These are phyloP conservation scores for Lontra canadensis DNA, from an alignment of 2,113 vertebrate genomes.

Conservation along the genomic window DNA sequence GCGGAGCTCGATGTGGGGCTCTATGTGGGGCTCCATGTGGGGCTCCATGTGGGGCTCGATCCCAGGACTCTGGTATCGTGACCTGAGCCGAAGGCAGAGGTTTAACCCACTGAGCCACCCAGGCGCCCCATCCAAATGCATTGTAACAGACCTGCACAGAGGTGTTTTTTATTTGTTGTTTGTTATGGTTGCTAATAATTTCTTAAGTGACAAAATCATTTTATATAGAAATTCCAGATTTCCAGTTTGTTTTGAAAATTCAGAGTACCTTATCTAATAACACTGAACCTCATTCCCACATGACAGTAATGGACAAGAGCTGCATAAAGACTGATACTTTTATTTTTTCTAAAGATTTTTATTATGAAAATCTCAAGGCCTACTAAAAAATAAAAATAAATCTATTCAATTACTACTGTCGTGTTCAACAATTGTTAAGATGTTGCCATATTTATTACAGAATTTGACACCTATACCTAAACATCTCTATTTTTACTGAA, in stretches of 20 bases:
- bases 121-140: background rate
- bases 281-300: background rate
- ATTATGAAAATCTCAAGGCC: background rate
- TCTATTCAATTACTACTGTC: background rate
- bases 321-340: background rate
- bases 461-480: background rate
- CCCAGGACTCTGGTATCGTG: too few species aligned
- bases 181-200: background rate
- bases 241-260: background rate
- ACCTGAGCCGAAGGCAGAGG: too few species aligned
- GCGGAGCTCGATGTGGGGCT: too few species aligned
- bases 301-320: background rate
- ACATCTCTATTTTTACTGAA: slow-evolving; percentile 25
- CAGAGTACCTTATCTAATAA: background rate
- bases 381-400: background rate
- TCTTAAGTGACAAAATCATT: background rate
- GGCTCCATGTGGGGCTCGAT: too few species aligned
- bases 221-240: background rate
- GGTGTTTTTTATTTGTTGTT: background rate
- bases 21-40: too few species aligned
- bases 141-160: background rate
- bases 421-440: background rate
- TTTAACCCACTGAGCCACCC: too few species aligned
- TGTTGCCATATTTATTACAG: slow-evolving; percentile 9
- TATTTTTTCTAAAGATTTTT: slow-evolving; percentile 1